Conservation (phyloP, 2,113 vertebrate genomes). For the Climacteris rufus region DNA sequence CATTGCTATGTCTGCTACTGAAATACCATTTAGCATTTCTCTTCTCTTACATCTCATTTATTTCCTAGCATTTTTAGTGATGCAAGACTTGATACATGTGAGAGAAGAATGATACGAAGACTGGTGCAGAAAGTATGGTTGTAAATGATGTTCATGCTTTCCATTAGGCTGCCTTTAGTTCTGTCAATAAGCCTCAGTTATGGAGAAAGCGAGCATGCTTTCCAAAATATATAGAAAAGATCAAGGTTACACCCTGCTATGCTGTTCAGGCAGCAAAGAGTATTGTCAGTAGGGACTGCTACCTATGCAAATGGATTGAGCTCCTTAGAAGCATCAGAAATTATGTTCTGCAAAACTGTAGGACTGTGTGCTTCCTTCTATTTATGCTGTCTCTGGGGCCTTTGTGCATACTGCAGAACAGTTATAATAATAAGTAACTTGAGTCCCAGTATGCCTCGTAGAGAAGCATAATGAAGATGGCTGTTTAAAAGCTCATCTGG, state of each 20-base stretch:
- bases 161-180: not conserved
- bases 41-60: not conserved
- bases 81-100: not conserved
- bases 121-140: not conserved
- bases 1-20: not conserved
- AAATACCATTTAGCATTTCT: not conserved
- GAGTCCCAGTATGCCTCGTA: not conserved
- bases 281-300: not conserved
- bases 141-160: not conserved
- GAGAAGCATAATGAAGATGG: not conserved
- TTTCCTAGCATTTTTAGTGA: not conserved
- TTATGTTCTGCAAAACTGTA: not conserved
- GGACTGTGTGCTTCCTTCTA: not conserved
- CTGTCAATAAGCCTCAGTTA: not conserved
- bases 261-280: not conserved
- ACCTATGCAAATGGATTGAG: not conserved
- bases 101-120: not conserved
- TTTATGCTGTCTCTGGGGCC: not conserved
- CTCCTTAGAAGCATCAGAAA: not conserved
- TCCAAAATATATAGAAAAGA: not conserved
- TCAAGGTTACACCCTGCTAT: not conserved
- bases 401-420: not conserved
- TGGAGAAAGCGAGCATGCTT: not conserved
- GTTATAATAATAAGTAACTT: not conserved
- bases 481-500: not conserved